These are phyloP conservation scores for Dolichotis patagonum DNA, from an alignment of 2,113 vertebrate species.

Conservation along the genomic window DNA sequence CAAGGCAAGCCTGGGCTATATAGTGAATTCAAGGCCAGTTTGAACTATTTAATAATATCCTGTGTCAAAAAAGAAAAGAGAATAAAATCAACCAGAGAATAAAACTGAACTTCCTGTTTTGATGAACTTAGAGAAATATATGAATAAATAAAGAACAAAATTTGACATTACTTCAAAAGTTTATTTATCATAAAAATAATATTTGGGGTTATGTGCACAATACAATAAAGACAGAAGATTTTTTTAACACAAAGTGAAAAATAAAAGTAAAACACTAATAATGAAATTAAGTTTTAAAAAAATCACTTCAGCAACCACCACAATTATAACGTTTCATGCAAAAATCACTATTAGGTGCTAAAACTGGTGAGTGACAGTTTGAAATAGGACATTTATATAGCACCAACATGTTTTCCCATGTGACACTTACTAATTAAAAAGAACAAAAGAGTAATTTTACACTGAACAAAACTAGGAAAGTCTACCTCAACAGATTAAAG, in stretches of 20 bases:
- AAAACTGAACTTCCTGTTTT: neutral
- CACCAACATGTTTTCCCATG: slow-evolving; percentile 4
- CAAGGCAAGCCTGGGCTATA: neutral
- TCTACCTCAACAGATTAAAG: neutral
- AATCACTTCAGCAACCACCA: neutral
- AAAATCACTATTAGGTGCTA: neutral
- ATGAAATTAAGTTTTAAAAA: neutral
- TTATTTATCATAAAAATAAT: slow-evolving; percentile 1
- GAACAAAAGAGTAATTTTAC: neutral
- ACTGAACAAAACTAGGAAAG: neutral
- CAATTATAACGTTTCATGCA: neutral
- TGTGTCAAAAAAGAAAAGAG: neutral
- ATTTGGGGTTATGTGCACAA: neutral
- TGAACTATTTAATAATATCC: neutral
- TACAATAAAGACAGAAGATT: neutral
- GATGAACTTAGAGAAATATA: neutral
- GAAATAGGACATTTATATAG: neutral
- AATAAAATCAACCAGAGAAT: neutral
- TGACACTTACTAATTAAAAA: neutral
- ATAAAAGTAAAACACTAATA: slow-evolving; percentile 25
- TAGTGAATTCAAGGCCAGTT: neutral
- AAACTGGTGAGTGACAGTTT: neutral
- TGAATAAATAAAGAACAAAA: neutral
- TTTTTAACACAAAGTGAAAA: neutral
- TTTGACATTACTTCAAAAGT: neutral